These are phyloP conservation scores for Cremastinae sp. DNA, from an alignment of 2,888 invertebrate species.

Conservation along the genomic window DNA sequence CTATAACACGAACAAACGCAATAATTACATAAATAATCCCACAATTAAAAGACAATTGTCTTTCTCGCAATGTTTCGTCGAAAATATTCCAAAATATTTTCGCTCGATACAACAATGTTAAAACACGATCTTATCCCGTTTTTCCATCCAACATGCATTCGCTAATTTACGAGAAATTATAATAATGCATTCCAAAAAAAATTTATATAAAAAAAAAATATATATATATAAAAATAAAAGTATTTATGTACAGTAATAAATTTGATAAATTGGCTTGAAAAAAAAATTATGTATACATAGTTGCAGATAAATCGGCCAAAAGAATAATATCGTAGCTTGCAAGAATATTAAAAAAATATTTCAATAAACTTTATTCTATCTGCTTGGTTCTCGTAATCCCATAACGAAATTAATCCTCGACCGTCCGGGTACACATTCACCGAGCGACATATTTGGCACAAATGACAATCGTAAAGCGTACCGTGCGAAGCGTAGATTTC, in stretches of 20 bases:
- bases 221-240: constrained; percentile 27
- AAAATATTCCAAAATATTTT: constrained; percentile 16
- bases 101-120: constrained; percentile 18
- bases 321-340: neutral
- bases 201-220: constrained; percentile 8
- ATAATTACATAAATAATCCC: constrained; percentile 36
- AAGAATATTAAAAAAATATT: too few relatives aligned
- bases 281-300: too few relatives aligned
- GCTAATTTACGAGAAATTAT: constrained; percentile 12
- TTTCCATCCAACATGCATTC: constrained; percentile 19
- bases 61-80: neutral
- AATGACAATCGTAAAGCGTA: too few relatives aligned
- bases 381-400: too few relatives aligned
- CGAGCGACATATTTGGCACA: too few relatives aligned
- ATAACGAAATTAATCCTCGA: too few relatives aligned
- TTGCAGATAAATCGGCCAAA: neutral
- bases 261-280: too few relatives aligned
- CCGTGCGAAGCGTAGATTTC: too few relatives aligned
- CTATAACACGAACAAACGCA: constrained; percentile 72
- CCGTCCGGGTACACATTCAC: too few relatives aligned
- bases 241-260: too few relatives aligned
- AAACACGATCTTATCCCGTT: constrained; percentile 22
- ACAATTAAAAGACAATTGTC: constrained; percentile 10
- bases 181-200: constrained; percentile 29
- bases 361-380: too few relatives aligned